Percentiles rank a stretch among this genome's conserved stretches.
Conservation (phyloP, 2,113 vertebrate species). For the Lophochroa leadbeateri region DNA sequence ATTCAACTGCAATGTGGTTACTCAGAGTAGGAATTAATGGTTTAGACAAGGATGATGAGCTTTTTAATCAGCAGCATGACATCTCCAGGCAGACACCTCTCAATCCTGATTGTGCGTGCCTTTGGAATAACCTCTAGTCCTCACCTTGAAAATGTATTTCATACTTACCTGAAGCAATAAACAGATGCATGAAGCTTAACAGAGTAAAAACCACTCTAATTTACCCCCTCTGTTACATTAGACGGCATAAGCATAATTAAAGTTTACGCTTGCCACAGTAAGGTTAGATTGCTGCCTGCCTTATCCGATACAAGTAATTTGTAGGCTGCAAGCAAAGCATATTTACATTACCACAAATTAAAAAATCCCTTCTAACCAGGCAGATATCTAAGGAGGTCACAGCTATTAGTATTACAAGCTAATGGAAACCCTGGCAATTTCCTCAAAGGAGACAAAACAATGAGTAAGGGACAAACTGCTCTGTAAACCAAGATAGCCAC, state of each 20-base stretch:
- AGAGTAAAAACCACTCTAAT: not conserved
- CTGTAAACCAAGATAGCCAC: slow-evolving; percentile 11
- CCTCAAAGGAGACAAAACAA: slow-evolving; percentile 47
- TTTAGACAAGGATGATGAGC: not conserved
- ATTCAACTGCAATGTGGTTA: not conserved
- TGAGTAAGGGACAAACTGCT: slow-evolving; percentile 19
- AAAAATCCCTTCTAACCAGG: slow-evolving; percentile 31
- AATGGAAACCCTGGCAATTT: slow-evolving; percentile 44
- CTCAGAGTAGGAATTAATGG: not conserved
- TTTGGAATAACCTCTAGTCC: not conserved
- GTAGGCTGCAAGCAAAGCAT: not conserved
- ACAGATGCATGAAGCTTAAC: not conserved
- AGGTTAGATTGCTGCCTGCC: not conserved
- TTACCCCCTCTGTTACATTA: not conserved
- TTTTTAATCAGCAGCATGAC: not conserved
- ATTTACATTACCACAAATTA: slow-evolving; percentile 44
- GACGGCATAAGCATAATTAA: not conserved
- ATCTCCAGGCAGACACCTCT: not conserved
- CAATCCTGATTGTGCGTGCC: not conserved
- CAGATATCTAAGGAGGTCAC: slow-evolving; percentile 1
- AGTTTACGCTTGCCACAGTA: not conserved
- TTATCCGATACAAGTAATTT: slow-evolving; percentile 15
- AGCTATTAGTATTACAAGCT: slow-evolving; percentile 10
- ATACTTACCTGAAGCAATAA: not conserved
- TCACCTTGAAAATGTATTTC: not conserved